Evolutionary conservation across 1,140 invertebrate genomes (phyloP).

Genomic region (Papilio dardanus): DNA sequence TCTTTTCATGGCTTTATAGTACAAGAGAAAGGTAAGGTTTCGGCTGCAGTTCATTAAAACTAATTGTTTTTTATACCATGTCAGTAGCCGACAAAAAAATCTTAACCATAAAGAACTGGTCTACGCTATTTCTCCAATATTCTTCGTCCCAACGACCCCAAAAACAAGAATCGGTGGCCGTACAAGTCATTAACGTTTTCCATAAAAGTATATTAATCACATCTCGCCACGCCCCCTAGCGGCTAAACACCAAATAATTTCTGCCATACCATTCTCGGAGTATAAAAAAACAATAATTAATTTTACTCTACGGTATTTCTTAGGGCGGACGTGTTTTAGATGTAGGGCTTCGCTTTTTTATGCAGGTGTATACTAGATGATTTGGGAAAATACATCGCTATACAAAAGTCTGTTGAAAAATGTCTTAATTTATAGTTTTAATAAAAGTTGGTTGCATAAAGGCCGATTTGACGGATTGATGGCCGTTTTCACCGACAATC

Average conservation of each 20-base stretch:
- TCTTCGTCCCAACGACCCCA: conserved; percentile 38
- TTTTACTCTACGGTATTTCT: conserved; percentile 74
- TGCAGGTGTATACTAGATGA: conserved; percentile 69
- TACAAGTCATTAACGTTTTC: conserved; percentile 76
- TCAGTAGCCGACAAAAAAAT: conserved; percentile 9
- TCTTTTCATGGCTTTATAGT: neutral
- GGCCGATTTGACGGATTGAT: too few relatives aligned
- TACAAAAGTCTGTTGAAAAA: neutral
- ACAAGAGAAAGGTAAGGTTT: neutral
- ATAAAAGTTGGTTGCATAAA: too few relatives aligned
- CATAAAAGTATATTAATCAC: conserved; percentile 81
- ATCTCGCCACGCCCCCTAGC: conserved; percentile 69
- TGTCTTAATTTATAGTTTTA: neutral
- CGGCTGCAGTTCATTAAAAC: neutral
- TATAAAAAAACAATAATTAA: conserved; percentile 76
- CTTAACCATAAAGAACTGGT: conserved; percentile 21
- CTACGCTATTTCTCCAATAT: conserved; percentile 6
- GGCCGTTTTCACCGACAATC: too few relatives aligned
- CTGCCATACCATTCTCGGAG: conserved; percentile 72
- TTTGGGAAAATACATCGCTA: conserved; percentile 56
- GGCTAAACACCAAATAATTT: conserved; percentile 81
- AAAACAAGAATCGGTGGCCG: conserved; percentile 64
- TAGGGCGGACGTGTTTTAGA: conserved; percentile 58
- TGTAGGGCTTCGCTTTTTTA: conserved; percentile 47
- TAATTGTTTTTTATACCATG: neutral